Conservation (phyloP, 2,113 vertebrate species). For the Dasyprocta punctata region DNA sequence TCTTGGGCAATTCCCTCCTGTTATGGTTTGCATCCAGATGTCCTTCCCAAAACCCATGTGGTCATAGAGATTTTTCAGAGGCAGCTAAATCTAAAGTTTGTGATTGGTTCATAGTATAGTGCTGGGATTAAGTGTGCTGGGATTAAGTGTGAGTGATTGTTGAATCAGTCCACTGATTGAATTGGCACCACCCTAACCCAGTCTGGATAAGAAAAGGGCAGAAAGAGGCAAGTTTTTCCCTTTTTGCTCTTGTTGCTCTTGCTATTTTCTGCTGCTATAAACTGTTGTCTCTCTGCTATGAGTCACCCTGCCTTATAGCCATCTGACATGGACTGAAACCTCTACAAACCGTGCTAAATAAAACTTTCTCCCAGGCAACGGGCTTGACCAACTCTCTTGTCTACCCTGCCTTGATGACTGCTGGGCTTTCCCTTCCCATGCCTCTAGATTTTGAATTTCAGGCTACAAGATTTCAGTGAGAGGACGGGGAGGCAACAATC, state of each 20-base stretch:
- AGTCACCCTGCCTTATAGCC: no score
- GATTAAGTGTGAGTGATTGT: background rate
- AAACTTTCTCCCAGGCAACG: background rate
- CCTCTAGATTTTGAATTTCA: slow-evolving; percentile 7
- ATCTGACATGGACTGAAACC: background rate
- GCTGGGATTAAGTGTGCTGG: no score
- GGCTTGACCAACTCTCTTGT: background rate
- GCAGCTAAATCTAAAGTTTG: background rate
- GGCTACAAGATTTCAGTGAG: background rate
- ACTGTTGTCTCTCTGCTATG: no score
- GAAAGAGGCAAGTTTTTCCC: no score
- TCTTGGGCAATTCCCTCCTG: background rate
- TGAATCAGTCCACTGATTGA: background rate
- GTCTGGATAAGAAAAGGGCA: background rate
- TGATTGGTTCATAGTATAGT: background rate
- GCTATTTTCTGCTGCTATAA: no score
- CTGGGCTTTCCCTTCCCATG: background rate
- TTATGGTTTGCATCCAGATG: background rate
- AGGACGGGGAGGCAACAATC: background rate
- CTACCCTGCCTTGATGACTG: background rate
- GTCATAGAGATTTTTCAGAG: background rate
- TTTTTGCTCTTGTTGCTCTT: no score
- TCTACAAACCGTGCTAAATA: background rate
- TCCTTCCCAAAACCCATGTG: background rate
- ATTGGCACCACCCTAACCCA: background rate